Evolutionary conservation across 2,888 invertebrate genomes (phyloP).

Genomic region (Mantis religiosa): DNA sequence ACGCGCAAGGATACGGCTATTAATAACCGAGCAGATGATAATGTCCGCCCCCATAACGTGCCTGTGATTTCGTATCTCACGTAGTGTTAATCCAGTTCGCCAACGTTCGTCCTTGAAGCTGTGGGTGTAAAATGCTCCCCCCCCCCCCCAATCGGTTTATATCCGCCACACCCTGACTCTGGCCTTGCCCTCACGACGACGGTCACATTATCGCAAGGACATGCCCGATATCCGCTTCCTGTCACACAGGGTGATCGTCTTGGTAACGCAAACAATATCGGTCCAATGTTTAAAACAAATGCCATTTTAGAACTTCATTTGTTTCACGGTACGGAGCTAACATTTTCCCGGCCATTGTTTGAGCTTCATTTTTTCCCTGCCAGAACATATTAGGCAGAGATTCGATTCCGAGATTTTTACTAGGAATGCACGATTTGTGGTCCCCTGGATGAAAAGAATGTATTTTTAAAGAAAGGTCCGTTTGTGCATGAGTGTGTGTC

Average conservation of each 20-base stretch:
- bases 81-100: background rate
- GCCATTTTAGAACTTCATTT: too few species aligned
- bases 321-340: too few species aligned
- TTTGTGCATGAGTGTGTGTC: too few species aligned
- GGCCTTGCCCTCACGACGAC: background rate
- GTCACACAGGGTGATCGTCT: background rate
- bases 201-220: background rate
- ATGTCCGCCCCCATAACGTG: background rate
- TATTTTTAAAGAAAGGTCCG: too few species aligned
- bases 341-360: too few species aligned
- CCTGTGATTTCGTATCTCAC: background rate
- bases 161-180: background rate
- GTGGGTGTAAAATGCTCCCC: background rate
- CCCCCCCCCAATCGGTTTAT: background rate
- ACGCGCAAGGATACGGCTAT: background rate
- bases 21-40: background rate
- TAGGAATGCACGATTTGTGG: too few species aligned
- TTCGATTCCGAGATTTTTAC: too few species aligned
- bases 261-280: background rate
- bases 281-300: too few species aligned
- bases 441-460: too few species aligned
- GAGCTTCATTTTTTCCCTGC: too few species aligned
- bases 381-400: too few species aligned
- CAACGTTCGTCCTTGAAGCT: background rate
- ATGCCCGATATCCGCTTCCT: background rate